Evolutionary conservation across 2,888 invertebrate species (phyloP), one percentile per base, ranked within the genome.

Genomic region (Acrobasis suavella): DNA sequence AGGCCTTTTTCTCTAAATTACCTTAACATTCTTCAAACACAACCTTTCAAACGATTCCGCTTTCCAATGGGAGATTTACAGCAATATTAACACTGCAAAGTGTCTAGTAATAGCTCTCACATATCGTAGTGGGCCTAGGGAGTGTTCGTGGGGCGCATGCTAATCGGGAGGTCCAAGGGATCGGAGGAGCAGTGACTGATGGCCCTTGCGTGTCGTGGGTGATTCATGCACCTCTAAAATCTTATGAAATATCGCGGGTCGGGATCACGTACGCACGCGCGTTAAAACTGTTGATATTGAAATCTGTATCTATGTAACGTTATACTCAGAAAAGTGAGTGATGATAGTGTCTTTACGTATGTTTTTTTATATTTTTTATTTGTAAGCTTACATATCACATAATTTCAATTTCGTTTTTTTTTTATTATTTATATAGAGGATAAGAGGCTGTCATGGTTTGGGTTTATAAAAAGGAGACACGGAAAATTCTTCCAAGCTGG

Each of bases 91-190:
- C 90, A 89, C 85, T 81, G 87, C 86, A 91, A 91, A 91, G 92
- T 91, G 86, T 91, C 91, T 92, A 92, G 91, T 92, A 91, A 92
- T 91, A 92, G 92, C 91, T 91, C 89, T 88, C 91, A 90, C 92
- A 92, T 90, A 91, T 92, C 92, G 91, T 83, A 83, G 89, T 83
- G 88, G 92, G 92, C 86, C 92, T 88, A 91, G 89, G 88, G 89
- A 78, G 78, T 70, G 81, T 71, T 80, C 89, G 91, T 77, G 91
- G 83, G 64, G 66, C 81, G 92, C 86, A 92, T 91, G 85, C 78
- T 89, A 91, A 92, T 78, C 78, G 89, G 88, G 70, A 86, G 90
- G 91, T 86, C 90, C 88, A 82, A 86, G 88, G 89, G 87, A 81
- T 81, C 80, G 77, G 75, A 67, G 83, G 83, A 77, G 85, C 85